Percentiles rank a stretch among this genome's conserved stretches.
Evolutionary conservation across 2,888 invertebrate species (phyloP).

Genomic region (Microplitis deprimator): DNA sequence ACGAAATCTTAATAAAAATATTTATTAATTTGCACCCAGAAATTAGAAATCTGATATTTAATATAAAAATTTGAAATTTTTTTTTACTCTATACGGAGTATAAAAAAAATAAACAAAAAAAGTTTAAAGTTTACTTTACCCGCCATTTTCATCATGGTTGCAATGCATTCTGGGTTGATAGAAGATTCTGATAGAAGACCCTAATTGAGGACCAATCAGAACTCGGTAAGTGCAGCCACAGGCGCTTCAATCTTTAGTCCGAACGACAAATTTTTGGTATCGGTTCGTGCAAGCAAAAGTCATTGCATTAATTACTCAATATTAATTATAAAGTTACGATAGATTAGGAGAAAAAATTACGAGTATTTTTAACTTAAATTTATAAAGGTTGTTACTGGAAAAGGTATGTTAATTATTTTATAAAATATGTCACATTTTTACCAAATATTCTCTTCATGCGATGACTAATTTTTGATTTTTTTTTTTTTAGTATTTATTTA

Average conservation of each 20-base stretch:
- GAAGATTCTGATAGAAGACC: constrained; percentile 73
- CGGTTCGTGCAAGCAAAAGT: constrained; percentile 51
- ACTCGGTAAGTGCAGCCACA: constrained; percentile 54
- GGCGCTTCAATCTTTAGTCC: constrained; percentile 66
- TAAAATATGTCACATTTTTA: constrained; percentile 35
- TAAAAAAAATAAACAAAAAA: background rate
- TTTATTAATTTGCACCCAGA: no score
- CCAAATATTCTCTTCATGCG: constrained; percentile 24
- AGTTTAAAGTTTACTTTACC: background rate
- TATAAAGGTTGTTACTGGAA: constrained; percentile 56
- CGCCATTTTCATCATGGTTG: constrained; percentile 51
- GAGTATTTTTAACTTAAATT: constrained; percentile 47
- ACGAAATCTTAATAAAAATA: no score
- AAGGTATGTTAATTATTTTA: constrained; percentile 58
- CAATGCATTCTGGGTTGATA: constrained; percentile 69
- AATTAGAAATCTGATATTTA: no score
- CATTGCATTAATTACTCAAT: constrained; percentile 35
- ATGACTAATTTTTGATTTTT: constrained; percentile 24
- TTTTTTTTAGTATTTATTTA: background rate
- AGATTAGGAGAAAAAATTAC: background rate
- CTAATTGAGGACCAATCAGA: constrained; percentile 67
- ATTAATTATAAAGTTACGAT: constrained; percentile 7
- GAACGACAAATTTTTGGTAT: constrained; percentile 64
- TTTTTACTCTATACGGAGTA: no score
- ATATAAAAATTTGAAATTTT: no score